A percentile compares a stretch with the other conserved stretches of the same genome.
Conservation (phyloP, 2,797 vertebrate genomes). For the Ceyx erithaca region DNA sequence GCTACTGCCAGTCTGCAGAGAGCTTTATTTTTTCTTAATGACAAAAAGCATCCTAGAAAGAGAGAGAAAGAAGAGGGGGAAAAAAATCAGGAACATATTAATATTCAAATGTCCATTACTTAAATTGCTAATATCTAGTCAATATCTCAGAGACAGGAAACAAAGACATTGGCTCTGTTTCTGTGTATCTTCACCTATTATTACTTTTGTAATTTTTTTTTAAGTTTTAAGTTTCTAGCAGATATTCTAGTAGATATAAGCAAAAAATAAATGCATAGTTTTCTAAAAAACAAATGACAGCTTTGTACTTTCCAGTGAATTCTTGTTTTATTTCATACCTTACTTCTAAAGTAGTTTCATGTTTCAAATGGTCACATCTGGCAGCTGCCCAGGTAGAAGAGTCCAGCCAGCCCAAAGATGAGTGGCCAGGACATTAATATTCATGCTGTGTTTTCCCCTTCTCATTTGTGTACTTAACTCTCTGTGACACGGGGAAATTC, state of each 20-base stretch:
- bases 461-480: constrained; percentile 45
- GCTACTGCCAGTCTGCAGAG: not conserved
- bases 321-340: not conserved
- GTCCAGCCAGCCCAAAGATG: not conserved
- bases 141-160: not conserved
- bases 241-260: not conserved
- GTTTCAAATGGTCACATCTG: constrained; percentile 42
- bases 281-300: not conserved
- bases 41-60: not conserved
- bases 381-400: constrained; percentile 9
- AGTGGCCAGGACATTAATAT: constrained; percentile 24
- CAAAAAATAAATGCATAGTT: not conserved
- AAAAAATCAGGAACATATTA: not conserved
- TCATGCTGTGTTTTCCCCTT: constrained; percentile 11
- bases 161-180: not conserved
- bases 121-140: not conserved
- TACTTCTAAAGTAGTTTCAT: not conserved
- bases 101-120: not conserved
- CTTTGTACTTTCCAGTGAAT: not conserved
- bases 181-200: not conserved
- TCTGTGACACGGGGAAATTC: not conserved
- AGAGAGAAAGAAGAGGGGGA: not conserved
- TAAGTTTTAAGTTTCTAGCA: not conserved
- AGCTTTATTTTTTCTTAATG: not conserved
- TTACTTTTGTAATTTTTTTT: not conserved